Base-by-base conservation (phyloP, 2,888 invertebrate species). In the Ceratothoa steindachneri region DNA sequence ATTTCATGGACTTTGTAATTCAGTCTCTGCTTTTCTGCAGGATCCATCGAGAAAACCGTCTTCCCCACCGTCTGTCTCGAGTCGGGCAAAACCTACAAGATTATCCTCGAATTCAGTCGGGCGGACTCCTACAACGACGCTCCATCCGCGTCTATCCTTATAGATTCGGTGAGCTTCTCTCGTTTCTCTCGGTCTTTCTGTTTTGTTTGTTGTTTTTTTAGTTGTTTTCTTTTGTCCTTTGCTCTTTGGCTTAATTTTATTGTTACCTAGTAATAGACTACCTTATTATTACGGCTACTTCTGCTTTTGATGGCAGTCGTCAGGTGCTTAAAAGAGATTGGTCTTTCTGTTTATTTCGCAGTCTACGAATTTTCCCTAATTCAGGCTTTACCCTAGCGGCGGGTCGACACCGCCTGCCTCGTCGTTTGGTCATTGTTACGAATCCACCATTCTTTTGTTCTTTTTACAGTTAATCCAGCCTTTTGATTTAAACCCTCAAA, bases 91-190 rank as follows among this genome's bases (percentile, higher is more conserved):
- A 86, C 87, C 22, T 98, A 97, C 83, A 93, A 91, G 84, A 88
- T 99, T 75, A 87, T 90, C 67, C 86, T 99, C 70, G 90, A 92
- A 82, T 92, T 99, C 83, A 90, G 89, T 75, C 89, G 90, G 73
- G 93, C 77, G 9, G 72, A 75, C 69, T 73, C 76, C 12, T 73
- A 72, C 31, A 74, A 72, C 24, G 80, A 77, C 70, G 69, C 73
- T 31, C 76, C 79, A 12, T 76, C 76, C 9, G 79, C 79, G 7
- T 79, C 79, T 51, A 77, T 97, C 80, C 88, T 97, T 76, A 92
- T 99, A 78, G 99, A 99, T 86, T 97, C 97, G 12, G 91, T 91
- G 85, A 86, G 87, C n/a, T n/a, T n/a, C n/a, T n/a, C n/a, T n/a
- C n/a, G n/a, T n/a, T 83, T n/a, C 41, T 53, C 28, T 15, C 28